Base-by-base conservation (phyloP, 2,113 vertebrate genomes). In the Origma solitaria region DNA sequence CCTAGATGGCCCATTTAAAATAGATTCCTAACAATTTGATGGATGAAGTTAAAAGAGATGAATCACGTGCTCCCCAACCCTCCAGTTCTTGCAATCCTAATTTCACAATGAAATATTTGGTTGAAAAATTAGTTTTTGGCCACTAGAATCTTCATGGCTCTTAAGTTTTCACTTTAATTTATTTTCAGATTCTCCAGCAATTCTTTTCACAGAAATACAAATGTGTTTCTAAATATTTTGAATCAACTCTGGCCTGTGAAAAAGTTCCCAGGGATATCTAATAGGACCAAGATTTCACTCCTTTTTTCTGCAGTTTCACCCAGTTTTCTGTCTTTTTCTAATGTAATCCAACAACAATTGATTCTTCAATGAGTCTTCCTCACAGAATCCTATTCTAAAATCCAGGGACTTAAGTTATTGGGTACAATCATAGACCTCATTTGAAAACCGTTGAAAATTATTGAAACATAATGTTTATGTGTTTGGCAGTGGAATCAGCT, bases 31-130 rank as follows among this genome's bases (percentile, higher is more conserved):
- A 61, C 20, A 66, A 92, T 77, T 13, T 77, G 45, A 61, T 60
- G 28, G 44, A 49, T 64, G 17, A 81, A 76, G 24, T 56, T 61
- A 61, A 7, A 66, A 20, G 49, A 70, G 23, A 56, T 66, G 4
- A 54, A 78, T 62, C 0, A 1, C 30, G 25, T 38, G 6, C 25
- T 15, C 4, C 7, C 16, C 10, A n/a, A 7, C 5, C 8, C 24
- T 37, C 13, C 15, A 64, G 42, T 31, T 65, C 25, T 65, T 5
- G 2, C 82, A 82, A 86, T 78, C 22, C 13, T 82, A 15, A 79
- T 58, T 80, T 81, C 3, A 9, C 60, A 75, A 30, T 62, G 1
- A 88, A 93, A 53, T 88, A 58, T 25, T 80, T 76, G 8, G 1
- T 56, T 64, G 10, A 78, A 92, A 86, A 57, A 2, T 15, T 37